These are phyloP conservation scores for Melanerpes aurifrons DNA, from an alignment of 2,113 vertebrate genomes.

Conservation along the genomic window DNA sequence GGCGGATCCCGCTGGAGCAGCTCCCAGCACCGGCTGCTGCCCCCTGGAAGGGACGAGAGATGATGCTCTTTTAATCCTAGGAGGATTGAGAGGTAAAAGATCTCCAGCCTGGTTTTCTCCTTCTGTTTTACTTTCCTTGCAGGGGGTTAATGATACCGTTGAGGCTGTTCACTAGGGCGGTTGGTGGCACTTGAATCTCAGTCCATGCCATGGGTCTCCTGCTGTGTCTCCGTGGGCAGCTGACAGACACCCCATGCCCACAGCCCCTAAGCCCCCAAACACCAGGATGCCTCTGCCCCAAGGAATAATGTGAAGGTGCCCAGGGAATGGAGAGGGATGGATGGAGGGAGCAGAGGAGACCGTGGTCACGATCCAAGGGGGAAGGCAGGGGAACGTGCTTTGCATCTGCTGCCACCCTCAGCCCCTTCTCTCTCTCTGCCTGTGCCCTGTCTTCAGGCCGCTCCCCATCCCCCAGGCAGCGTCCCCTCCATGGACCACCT, in stretches of 20 bases:
- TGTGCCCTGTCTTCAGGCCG: background rate
- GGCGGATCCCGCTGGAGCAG: background rate
- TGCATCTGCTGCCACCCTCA: background rate
- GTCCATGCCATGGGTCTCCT: background rate
- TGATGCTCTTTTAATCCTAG: background rate
- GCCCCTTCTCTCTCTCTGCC: background rate
- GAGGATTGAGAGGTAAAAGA: constrained; percentile 22
- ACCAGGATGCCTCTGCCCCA: background rate
- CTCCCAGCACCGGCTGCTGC: background rate
- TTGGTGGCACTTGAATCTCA: background rate
- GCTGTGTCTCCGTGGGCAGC: rapidly evolving
- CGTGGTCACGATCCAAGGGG: background rate
- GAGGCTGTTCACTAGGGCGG: background rate
- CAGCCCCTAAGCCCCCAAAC: background rate
- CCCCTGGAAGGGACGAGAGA: background rate
- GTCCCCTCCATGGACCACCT: constrained; percentile 14
- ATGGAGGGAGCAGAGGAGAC: background rate
- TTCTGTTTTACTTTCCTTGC: background rate
- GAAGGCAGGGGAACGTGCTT: background rate
- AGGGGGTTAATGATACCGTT: background rate
- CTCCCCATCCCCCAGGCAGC: rapidly evolving
- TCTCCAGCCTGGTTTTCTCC: background rate
- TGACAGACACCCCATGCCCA: rapidly evolving
- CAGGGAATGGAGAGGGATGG: background rate
- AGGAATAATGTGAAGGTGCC: background rate